These are phyloP conservation scores for Halcyon badia DNA, from an alignment of 2,797 vertebrate genomes.

Conservation along the genomic window DNA sequence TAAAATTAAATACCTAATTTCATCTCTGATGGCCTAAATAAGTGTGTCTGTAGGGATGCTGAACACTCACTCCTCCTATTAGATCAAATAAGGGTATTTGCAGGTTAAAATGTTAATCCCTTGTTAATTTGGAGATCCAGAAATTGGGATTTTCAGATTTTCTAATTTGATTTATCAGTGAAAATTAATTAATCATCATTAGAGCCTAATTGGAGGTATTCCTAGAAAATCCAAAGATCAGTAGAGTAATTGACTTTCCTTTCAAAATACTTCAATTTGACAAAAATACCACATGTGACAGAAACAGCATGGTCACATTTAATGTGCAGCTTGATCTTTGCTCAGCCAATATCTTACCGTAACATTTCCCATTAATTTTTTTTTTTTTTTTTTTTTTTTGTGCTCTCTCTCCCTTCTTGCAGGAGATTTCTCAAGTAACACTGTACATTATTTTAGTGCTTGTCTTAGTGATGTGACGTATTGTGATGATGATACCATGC, in stretches of 20 bases:
- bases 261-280: not conserved
- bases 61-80: not conserved
- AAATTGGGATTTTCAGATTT: not conserved
- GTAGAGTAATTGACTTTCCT: not conserved
- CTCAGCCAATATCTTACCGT: not conserved
- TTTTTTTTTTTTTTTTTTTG: slow-evolving; percentile 63
- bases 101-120: not conserved
- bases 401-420: not conserved
- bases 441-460: slow-evolving; percentile 21
- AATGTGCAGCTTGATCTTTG: not conserved
- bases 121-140: not conserved
- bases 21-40: not conserved
- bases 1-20: not conserved
- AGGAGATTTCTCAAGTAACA: slow-evolving; percentile 48
- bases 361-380: slow-evolving; percentile 42
- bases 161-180: not conserved
- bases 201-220: not conserved
- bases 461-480: slow-evolving; percentile 50
- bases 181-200: not conserved
- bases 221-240: not conserved
- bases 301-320: not conserved
- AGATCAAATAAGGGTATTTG: not conserved
- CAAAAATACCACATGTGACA: slow-evolving; percentile 26
- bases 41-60: not conserved
- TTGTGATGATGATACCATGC: slow-evolving; percentile 58